Base-by-base conservation (phyloP, 1,140 invertebrate species). In the Aphis craccivora region DNA sequence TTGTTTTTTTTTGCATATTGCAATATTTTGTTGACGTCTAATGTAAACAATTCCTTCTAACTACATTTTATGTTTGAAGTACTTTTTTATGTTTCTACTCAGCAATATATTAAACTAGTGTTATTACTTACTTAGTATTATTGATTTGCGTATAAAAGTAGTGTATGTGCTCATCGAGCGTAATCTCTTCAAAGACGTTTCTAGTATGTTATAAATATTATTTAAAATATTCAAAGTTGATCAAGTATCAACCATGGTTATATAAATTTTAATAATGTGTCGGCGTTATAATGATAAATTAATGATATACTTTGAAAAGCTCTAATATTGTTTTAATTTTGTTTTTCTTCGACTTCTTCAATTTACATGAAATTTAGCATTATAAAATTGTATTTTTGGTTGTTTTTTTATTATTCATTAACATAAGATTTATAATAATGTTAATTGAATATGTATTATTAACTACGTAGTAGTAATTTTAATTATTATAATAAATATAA, bases 281-380 rank as follows among this genome's bases (percentile, higher is more conserved):
- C 23, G 14, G 14, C 18, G 30, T 67, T 35, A 23, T 20, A 87
- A 87, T 87, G 14, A 48, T 55, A 37, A 25, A 23, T 53, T 14
- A 55, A 23, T 53, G 30, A 35, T 76, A n/a, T 67, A 45, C 76
- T 67, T 91, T 76, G 55, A 91, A 91, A 91, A 91, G 90, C 90
- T 91, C 51, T 22, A 2, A 89, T 25, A n/a, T 89, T 3, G 20
- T 48, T 48, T 87, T 5, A 22, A n/a, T 87, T 45, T 30, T 48
- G 14, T 48, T 25, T 9, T 67, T 51, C 48, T 67, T 67, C 11
- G 60, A n/a, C 9, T 14, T n/a, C 30, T n/a, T 67, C 30, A 60
- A 67, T 30, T 67, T 67, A 9, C n/a, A 14, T 67, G 4, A 30
- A 67, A n/a, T 67, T n/a, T 67, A 67, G 30, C 14, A 23, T 53